Evolutionary conservation across 2,888 invertebrate genomes (phyloP), one percentile per base, ranked within the genome.

Genomic region (Galerucella pusilla): DNA sequence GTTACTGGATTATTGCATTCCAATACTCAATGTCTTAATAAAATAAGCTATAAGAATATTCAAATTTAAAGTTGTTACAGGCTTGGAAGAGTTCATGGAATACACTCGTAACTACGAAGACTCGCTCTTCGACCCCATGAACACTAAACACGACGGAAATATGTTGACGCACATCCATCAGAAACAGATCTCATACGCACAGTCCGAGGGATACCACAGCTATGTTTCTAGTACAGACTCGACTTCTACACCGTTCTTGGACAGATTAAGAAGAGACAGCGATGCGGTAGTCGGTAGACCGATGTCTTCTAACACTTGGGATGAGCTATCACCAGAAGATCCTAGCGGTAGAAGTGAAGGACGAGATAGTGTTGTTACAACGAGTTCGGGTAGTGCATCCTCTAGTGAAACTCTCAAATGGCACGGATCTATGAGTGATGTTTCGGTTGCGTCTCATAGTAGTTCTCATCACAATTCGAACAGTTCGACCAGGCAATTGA

Each of bases 391-490:
- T 10, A 91, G 91, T 81, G 91, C 91, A n/a, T 91, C 91, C 49
- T 93, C 93, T 70, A 93, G 93, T 83, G 94, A 94, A 85, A 94
- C 94, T 2, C 88, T 94, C 9, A 94, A 94, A 87, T 94, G 94
- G 94, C 91, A 94, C 83, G 93, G 93, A 61, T 93, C 93, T 6
- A 91, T 93, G 88, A 93, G 93, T 87, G 94, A 94, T 85, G 91
- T 94, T 63, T 93, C 92, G 73, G 90, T 92, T 77, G 89, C 91
- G 64, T 91, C 91, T 81, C 79, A 90, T 86, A 88, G 84, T 85
- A 90, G 84, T 87, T 89, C 86, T 83, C 90, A 87, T 88, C 87
- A 93, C 49, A 93, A 12, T 90, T 92, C 81, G 28, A 90, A 86
- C 87, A 67, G 68, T 68, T 85, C 81, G 57, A 84, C 85, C 71